These are phyloP conservation scores for Bombus impatiens DNA, from an alignment of 1,140 invertebrate genomes.

Conservation along the genomic window DNA sequence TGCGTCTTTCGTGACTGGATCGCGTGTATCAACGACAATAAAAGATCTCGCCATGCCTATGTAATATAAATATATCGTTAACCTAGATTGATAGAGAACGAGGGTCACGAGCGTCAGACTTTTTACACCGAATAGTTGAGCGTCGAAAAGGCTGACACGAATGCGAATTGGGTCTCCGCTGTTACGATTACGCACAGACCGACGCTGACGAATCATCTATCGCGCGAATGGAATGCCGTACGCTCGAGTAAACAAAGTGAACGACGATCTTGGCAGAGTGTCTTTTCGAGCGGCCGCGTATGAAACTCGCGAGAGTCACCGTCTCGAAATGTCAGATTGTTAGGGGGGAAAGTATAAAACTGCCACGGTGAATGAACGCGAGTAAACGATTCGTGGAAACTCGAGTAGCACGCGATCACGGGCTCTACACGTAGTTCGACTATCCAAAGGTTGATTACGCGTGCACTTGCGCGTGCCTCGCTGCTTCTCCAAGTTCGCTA, in stretches of 20 bases:
- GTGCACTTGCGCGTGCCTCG: too few species aligned
- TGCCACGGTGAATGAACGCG: too few species aligned
- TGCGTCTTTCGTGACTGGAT: constrained; percentile 57
- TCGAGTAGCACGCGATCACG: too few species aligned
- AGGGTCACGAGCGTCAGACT: constrained; percentile 26
- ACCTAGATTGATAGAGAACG: constrained; percentile 56
- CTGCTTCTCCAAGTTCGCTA: too few species aligned
- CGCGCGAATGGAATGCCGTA: not conserved
- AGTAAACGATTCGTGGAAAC: too few species aligned
- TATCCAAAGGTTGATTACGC: too few species aligned
- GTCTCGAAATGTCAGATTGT: too few species aligned
- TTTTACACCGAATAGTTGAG: constrained; percentile 7
- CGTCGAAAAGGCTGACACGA: not conserved
- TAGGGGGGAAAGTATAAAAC: too few species aligned
- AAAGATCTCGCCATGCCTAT: constrained; percentile 35
- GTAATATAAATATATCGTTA: constrained; percentile 62
- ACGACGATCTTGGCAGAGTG: not conserved
- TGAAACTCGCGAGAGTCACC: too few species aligned
- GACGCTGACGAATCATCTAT: not conserved
- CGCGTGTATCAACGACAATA: constrained; percentile 56
- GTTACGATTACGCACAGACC: not conserved
- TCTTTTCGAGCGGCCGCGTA: too few species aligned
- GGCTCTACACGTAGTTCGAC: too few species aligned
- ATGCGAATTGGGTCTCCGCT: not conserved
- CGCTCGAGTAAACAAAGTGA: too few species aligned